phyloP scores from a whole-genome alignment of 64 coral and sea anemone species.

The Actinia equina region DNA sequence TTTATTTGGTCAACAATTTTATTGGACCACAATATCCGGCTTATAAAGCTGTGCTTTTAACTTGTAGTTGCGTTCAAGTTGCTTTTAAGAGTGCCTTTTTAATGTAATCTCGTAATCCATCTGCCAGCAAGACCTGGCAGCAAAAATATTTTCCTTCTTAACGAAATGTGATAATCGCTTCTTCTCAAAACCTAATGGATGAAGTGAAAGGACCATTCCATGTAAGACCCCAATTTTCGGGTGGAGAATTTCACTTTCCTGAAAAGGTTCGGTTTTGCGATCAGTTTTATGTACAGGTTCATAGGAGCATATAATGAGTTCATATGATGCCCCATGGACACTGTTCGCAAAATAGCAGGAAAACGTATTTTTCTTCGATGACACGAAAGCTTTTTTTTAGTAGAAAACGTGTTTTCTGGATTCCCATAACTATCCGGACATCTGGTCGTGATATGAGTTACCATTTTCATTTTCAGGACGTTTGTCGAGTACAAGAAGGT shows the following conservation, averaged over 20 bases:
- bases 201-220: too few relatives aligned
- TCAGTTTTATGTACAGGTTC: too few relatives aligned
- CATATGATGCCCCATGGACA: too few relatives aligned
- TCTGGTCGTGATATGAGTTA: background rate
- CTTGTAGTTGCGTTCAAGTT: background rate
- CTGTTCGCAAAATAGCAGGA: too few relatives aligned
- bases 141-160: background rate
- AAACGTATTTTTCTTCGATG: too few relatives aligned
- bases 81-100: background rate
- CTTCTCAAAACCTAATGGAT: too few relatives aligned
- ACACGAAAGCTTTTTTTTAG: too few relatives aligned
- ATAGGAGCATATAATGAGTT: too few relatives aligned
- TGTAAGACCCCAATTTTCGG: too few relatives aligned
- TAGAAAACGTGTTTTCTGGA: background rate
- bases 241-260: too few relatives aligned
- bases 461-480: background rate
- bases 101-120: background rate
- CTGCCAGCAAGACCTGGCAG: background rate
- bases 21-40: background rate
- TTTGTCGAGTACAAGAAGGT: background rate
- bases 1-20: background rate
- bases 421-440: background rate
- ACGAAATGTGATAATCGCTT: too few relatives aligned
- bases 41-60: background rate
- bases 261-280: too few relatives aligned